Conservation (phyloP, 2,797 vertebrate genomes). For the Cyclura pinguis region DNA sequence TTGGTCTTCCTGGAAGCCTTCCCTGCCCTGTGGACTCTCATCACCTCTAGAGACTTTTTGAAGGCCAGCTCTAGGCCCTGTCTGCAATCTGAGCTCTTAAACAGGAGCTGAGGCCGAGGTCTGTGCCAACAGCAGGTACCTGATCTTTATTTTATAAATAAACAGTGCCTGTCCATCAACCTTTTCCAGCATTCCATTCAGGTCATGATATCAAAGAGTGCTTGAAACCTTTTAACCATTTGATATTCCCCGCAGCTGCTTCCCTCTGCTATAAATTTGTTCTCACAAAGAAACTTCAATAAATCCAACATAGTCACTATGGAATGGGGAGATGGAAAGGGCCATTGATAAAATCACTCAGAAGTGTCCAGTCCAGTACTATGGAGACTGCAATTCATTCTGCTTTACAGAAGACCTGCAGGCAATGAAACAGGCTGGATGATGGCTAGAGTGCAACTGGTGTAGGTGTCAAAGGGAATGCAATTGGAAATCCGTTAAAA, state of each 20-base stretch:
- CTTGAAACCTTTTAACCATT: slow-evolving; percentile 63
- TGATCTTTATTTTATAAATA: slow-evolving; percentile 78
- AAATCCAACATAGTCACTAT: too few relatives aligned
- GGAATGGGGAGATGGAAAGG: too few relatives aligned
- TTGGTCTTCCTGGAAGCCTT: slow-evolving; percentile 43
- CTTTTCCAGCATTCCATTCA: slow-evolving; percentile 66
- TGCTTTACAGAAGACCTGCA: too few relatives aligned
- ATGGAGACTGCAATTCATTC: too few relatives aligned
- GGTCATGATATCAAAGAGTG: slow-evolving; percentile 69
- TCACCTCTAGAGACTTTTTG: slow-evolving; percentile 33
- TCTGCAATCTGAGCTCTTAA: slow-evolving; percentile 68
- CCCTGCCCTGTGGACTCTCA: slow-evolving; percentile 34
- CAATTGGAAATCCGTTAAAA: too few relatives aligned
- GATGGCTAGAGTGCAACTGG: too few relatives aligned
- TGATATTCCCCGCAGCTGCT: slow-evolving; percentile 61
- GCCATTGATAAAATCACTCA: too few relatives aligned
- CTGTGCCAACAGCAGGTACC: slow-evolving; percentile 73
- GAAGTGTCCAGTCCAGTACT: too few relatives aligned
- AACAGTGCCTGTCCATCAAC: slow-evolving; percentile 63
- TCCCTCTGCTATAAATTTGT: slow-evolving; percentile 71
- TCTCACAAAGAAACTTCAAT: slow-evolving; percentile 56
- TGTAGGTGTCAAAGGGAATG: too few relatives aligned
- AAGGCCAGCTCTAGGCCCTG: slow-evolving; percentile 51
- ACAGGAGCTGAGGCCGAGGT: slow-evolving; percentile 48
- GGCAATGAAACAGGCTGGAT: too few relatives aligned